phyloP scores from a whole-genome alignment of 2,797 vertebrate genomes.

The Sebastes kiyomatsui region DNA sequence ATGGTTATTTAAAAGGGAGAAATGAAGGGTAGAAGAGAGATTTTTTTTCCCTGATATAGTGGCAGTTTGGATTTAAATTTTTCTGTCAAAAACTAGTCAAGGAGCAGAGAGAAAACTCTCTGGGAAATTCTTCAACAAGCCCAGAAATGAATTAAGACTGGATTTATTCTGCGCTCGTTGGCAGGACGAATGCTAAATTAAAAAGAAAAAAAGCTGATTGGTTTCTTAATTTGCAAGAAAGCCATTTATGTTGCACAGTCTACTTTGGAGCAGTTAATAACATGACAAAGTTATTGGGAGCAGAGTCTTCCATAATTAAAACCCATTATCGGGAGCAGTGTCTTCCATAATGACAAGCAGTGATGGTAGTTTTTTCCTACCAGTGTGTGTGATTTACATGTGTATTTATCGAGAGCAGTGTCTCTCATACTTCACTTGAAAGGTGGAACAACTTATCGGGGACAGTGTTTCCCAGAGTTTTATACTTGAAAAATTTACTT shows the following conservation, averaged over 20 bases:
- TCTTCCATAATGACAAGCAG: constrained; percentile 92
- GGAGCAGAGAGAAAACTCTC: neutral
- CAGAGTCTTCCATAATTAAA: constrained; percentile 97
- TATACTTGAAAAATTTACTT: constrained; percentile 79
- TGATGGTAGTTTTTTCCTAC: constrained; percentile 86
- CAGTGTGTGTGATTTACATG: constrained; percentile 52
- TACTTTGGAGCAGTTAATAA: constrained; percentile 57
- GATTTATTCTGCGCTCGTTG: constrained; percentile 1
- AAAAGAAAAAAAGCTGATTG: constrained; percentile 3
- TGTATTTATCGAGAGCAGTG: constrained; percentile 85
- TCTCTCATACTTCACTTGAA: constrained; percentile 92
- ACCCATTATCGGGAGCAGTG: constrained; percentile 95
- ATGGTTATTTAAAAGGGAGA: constrained; percentile 5
- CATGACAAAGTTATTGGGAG: constrained; percentile 89
- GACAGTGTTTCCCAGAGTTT: constrained; percentile 99
- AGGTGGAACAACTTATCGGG: constrained; percentile 97
- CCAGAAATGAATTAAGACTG: neutral
- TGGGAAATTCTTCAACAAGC: neutral
- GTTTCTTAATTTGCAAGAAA: neutral
- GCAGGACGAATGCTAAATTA: neutral
- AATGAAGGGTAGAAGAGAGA: neutral
- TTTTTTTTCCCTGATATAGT: neutral
- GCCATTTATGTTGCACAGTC: constrained; percentile 66
- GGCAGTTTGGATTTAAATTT: neutral
- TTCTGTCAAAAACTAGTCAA: neutral